phyloP scores from a whole-genome alignment of 2,797 vertebrate species.

The Pipistrellus pipistrellus region DNA sequence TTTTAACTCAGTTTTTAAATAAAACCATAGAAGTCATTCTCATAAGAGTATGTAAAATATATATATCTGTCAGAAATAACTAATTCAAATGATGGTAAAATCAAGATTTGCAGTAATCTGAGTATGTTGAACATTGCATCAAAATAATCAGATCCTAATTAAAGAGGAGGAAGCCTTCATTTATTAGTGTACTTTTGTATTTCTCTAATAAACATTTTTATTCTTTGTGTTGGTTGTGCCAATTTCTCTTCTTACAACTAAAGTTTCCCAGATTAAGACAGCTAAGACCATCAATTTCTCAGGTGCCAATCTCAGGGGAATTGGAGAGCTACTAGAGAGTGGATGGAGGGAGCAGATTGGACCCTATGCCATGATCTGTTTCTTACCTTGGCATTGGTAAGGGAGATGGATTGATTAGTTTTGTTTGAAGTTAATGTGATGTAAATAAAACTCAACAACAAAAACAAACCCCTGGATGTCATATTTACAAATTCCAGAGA shows the following conservation, averaged over 20 bases:
- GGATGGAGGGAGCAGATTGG: not conserved
- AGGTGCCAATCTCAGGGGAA: not conserved
- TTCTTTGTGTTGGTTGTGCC: not conserved
- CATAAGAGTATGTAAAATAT: not conserved
- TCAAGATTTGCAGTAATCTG: slow-evolving; percentile 3
- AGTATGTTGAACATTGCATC: not conserved
- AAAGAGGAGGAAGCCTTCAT: not conserved
- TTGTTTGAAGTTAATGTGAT: not conserved
- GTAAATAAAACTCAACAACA: not conserved
- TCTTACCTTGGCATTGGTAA: not conserved
- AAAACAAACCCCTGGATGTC: not conserved
- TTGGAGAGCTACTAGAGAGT: not conserved
- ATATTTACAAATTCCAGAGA: not conserved
- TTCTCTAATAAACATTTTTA: not conserved
- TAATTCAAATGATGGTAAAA: slow-evolving; percentile 24
- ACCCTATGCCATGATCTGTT: not conserved
- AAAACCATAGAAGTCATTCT: not conserved
- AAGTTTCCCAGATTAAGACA: not conserved
- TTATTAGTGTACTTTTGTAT: not conserved
- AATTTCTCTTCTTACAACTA: not conserved
- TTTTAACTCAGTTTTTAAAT: slow-evolving; percentile 30
- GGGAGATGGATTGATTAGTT: not conserved
- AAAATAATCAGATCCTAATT: slow-evolving; percentile 19
- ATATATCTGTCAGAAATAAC: not conserved
- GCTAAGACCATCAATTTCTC: not conserved